These are phyloP conservation scores for Deroplatys truncata DNA, from an alignment of 2,888 invertebrate species.

Conservation along the genomic window DNA sequence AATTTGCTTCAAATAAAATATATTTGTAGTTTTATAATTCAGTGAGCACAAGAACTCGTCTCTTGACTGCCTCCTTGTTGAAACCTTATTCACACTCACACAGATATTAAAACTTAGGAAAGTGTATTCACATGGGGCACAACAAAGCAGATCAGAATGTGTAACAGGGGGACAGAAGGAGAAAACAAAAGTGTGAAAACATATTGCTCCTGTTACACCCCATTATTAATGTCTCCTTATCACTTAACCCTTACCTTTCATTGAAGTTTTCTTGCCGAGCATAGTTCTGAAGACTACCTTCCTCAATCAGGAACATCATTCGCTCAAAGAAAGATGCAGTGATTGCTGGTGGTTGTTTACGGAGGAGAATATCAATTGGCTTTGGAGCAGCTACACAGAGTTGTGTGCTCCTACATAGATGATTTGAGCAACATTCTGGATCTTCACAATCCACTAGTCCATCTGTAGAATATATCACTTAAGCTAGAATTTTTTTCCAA, in stretches of 20 bases:
- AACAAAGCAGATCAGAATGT: constrained; percentile 56
- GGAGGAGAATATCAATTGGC: constrained; percentile 89
- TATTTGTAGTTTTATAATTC: too few species aligned
- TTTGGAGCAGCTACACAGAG: constrained; percentile 93
- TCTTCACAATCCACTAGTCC: constrained; percentile 97
- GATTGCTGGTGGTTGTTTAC: constrained; percentile 94
- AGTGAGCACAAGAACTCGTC: neutral
- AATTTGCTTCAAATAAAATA: too few species aligned
- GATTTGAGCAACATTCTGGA: constrained; percentile 91
- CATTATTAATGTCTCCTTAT: neutral
- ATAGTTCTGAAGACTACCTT: constrained; percentile 96
- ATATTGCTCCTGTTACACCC: neutral
- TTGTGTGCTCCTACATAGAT: constrained; percentile 78
- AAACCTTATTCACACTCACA: constrained; percentile 37
- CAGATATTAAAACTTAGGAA: constrained; percentile 40
- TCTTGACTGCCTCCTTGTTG: neutral
- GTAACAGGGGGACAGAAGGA: constrained; percentile 7
- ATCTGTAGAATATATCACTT: constrained; percentile 56
- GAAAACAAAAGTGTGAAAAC: neutral
- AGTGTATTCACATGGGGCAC: constrained; percentile 72
- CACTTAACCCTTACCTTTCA: constrained; percentile 73
- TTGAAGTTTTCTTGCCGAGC: constrained; percentile 94
- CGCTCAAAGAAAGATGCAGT: constrained; percentile 97
- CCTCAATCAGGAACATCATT: constrained; percentile 97
- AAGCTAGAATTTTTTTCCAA: neutral